Evolutionary conservation across 1,140 invertebrate species (phyloP), one percentile per base, ranked within the genome.

Genomic region (Mylabris phalerata): DNA sequence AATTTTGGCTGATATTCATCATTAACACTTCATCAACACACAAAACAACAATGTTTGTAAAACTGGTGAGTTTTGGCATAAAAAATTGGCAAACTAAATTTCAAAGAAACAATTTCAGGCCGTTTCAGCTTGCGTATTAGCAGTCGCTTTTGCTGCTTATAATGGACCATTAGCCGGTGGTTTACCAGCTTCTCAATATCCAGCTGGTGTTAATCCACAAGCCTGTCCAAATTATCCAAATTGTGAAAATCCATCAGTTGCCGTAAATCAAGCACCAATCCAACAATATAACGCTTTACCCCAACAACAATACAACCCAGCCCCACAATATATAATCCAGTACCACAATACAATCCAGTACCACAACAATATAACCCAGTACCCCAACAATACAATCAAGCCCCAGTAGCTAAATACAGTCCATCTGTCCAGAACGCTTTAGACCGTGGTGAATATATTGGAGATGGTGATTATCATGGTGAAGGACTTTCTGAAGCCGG

Each of bases 401-500:
- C 69, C 41, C 73, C 77, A 4, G 71, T 74, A 27, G 75, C 73
- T 38, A 71, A 73, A 60, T 78, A 78, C 60, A 75, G 48, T 38
- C 55, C 66, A 45, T 60, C 66, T 13, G 60, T 68, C 41, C 67
- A 70, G 41, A 67, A 69, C 55, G 64, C 63, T 61, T 63, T 70
- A 55, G 62, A 70, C 55, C 47, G 63, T 43, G 68, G 68, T 9
- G 65, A 67, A 64, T 70, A 70, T 58, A 69, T 66, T 50, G 68
- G 68, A 10, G 68, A 70, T 59, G 68, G 68, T 48, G 68, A 70
- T 50, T 70, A 70, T 75, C 65, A 75, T 75, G 24, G 74, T 73
- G 63, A 79, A 77, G 77, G 73, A 69, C 45, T 73, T 67, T 72
- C 73, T 70, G 73, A 75, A 72, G 25, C 71, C 67, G 61, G 73